Conservation (phyloP, 1,140 invertebrate species). For the Melanaphis sacchari region DNA sequence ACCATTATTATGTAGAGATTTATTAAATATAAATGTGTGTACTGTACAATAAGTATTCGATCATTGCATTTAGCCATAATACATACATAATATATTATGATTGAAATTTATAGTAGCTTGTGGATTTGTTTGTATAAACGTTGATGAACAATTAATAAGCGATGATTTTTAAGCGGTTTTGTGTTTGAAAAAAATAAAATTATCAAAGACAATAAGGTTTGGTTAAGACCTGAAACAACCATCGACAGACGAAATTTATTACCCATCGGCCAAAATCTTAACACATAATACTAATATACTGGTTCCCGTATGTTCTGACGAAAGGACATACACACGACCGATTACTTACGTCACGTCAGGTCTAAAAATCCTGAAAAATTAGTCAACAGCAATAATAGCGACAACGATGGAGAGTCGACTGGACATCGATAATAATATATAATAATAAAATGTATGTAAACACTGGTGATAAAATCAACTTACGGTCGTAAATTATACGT, state of each 20-base stretch:
- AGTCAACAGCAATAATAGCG: neutral
- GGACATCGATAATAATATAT: neutral
- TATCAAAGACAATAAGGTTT: neutral
- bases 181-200: neutral
- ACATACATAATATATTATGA: no score
- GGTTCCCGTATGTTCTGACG: neutral
- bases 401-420: neutral
- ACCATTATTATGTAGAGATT: no score
- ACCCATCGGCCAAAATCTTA: neutral
- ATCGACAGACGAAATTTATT: neutral
- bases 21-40: no score
- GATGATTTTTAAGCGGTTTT: neutral
- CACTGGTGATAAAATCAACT: neutral
- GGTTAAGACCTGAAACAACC: neutral
- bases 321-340: neutral
- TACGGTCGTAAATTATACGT: conserved; percentile 18
- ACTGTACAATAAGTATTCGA: no score
- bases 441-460: neutral
- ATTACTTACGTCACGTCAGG: neutral
- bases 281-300: neutral
- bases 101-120: no score
- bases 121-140: neutral
- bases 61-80: no score
- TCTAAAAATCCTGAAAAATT: neutral
- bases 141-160: neutral